Evolutionary conservation across 2,797 vertebrate species (phyloP).

Genomic region (Meda fulgida): DNA sequence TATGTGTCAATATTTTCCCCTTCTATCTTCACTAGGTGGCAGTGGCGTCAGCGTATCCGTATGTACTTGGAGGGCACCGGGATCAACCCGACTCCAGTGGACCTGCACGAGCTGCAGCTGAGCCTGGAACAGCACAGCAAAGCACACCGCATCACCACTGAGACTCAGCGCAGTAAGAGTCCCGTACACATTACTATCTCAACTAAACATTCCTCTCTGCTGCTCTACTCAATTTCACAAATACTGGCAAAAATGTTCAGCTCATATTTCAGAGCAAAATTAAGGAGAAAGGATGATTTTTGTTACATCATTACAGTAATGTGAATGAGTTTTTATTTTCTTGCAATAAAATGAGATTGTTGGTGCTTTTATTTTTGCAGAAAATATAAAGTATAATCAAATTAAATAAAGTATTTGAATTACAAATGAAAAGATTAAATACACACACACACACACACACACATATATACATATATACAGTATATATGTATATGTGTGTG

Average conservation of each 20-base stretch:
- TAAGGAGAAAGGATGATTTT: not conserved
- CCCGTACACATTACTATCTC: not conserved
- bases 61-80: constrained; percentile 93
- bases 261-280: not conserved
- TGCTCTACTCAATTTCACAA: not conserved
- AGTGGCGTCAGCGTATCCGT: constrained; percentile 94
- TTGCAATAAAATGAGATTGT: not conserved
- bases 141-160: constrained; percentile 83
- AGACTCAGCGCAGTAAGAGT: constrained; percentile 67
- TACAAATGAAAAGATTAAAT: too few species aligned
- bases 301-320: not conserved
- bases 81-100: constrained; percentile 90
- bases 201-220: not conserved
- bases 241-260: not conserved
- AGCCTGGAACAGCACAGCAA: constrained; percentile 92
- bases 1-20: not conserved
- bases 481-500: too few species aligned
- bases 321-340: not conserved
- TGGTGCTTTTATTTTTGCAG: not conserved
- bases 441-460: too few species aligned
- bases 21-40: constrained; percentile 80
- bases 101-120: constrained; percentile 94
- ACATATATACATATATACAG: too few species aligned
- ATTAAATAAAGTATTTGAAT: too few species aligned
- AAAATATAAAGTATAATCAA: not conserved